A percentile compares a stretch with the other conserved stretches of the same genome.
These are phyloP conservation scores for Columba janthina DNA, from an alignment of 2,113 vertebrate genomes.

Conservation along the genomic window DNA sequence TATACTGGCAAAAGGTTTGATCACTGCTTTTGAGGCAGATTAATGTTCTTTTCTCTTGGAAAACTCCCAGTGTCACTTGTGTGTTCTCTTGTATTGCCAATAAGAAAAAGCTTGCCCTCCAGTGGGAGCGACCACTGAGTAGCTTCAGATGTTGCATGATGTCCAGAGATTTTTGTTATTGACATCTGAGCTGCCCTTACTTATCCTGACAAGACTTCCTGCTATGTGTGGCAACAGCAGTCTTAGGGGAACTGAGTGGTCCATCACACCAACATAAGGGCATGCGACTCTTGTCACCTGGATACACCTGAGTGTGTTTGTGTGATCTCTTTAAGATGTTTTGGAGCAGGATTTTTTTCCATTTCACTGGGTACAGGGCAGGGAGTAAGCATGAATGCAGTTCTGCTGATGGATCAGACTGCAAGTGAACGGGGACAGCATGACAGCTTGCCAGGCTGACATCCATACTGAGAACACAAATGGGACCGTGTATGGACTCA, in stretches of 20 bases:
- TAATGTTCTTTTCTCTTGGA: background rate
- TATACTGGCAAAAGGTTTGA: background rate
- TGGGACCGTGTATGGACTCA: fast-evolving
- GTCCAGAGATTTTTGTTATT: background rate
- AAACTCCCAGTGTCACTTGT: background rate
- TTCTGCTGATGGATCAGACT: background rate
- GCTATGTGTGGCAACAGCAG: fast-evolving
- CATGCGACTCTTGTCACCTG: background rate
- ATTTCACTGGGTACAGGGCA: background rate
- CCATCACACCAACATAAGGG: background rate
- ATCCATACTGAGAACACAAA: background rate
- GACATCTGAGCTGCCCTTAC: background rate
- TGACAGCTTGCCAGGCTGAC: background rate
- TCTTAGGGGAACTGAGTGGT: background rate
- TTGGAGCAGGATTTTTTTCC: fast-evolving
- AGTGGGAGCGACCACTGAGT: background rate
- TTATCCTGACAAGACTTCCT: background rate
- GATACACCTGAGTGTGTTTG: background rate
- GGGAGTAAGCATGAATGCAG: background rate
- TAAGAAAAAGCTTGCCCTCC: background rate
- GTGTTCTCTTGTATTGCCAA: background rate
- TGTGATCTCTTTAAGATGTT: background rate
- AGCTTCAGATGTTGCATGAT: background rate
- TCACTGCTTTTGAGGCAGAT: background rate
- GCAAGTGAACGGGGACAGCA: fast-evolving